phyloP scores from a whole-genome alignment of 2,113 vertebrate species.

The Bothrops jararaca region DNA sequence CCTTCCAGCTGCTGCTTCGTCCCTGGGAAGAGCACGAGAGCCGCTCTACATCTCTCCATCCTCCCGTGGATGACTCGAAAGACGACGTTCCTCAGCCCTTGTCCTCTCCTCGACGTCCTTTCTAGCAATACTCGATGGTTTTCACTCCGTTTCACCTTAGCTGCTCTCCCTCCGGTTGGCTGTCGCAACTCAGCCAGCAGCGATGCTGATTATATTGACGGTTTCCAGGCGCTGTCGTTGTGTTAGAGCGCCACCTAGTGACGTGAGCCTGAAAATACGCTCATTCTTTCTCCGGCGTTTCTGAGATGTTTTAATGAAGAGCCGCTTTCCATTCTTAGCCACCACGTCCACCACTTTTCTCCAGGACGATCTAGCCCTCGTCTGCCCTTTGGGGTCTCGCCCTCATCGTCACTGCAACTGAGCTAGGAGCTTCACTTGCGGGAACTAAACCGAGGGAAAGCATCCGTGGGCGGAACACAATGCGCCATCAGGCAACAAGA shows the following conservation, averaged over 20 bases:
- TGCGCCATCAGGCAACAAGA: too few relatives aligned
- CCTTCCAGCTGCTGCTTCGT: too few relatives aligned
- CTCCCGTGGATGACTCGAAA: too few relatives aligned
- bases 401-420: background rate
- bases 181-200: background rate
- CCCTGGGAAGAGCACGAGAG: too few relatives aligned
- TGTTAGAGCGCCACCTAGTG: background rate
- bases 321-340: too few relatives aligned
- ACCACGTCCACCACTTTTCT: too few relatives aligned
- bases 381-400: background rate
- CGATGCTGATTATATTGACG: too few relatives aligned
- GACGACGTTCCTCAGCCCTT: too few relatives aligned
- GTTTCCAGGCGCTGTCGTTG: background rate
- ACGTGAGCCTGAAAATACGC: background rate
- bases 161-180: background rate
- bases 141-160: background rate
- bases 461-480: background rate
- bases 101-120: too few relatives aligned
- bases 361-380: too few relatives aligned
- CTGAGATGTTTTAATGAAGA: background rate
- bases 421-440: background rate
- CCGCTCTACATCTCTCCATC: too few relatives aligned
- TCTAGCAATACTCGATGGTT: background rate
- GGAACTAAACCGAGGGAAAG: background rate
- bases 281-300: background rate